phyloP scores from a whole-genome alignment of 1,140 invertebrate genomes.

The Scaptomyza pallida region DNA sequence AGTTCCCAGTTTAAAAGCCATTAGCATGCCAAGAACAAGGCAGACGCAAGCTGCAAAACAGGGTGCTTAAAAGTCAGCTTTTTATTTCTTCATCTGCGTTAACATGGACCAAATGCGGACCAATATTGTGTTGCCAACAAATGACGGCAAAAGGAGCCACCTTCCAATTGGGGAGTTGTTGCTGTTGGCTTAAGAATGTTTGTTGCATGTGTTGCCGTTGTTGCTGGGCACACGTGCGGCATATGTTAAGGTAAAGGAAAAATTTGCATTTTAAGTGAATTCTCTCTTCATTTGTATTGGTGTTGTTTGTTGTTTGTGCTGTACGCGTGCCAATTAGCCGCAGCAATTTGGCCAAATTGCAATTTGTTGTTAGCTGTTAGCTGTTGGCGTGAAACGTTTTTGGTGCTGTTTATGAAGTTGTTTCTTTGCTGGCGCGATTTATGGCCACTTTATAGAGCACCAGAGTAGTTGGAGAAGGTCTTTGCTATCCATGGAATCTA shows the following conservation, averaged over 20 bases:
- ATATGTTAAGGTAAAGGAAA: constrained; percentile 28
- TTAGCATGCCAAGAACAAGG: constrained; percentile 44
- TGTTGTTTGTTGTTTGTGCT: constrained; percentile 30
- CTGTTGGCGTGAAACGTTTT: constrained; percentile 65
- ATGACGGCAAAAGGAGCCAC: constrained; percentile 58
- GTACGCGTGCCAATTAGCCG: constrained; percentile 78
- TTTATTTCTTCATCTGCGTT: constrained; percentile 78
- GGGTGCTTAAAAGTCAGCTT: constrained; percentile 50
- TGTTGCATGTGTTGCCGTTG: too few relatives aligned
- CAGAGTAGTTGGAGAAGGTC: constrained; percentile 3
- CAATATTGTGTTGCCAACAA: constrained; percentile 63
- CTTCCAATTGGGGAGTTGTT: constrained; percentile 31
- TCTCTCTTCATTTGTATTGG: constrained; percentile 77
- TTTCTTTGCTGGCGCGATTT: constrained; percentile 46
- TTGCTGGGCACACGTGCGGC: constrained; percentile 42
- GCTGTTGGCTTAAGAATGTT: constrained; percentile 3
- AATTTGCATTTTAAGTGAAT: constrained; percentile 81
- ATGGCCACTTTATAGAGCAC: constrained; percentile 29
- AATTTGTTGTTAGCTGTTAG: constrained; percentile 80
- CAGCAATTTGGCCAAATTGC: constrained; percentile 79
- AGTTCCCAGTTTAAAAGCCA: constrained; percentile 4
- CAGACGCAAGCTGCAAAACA: constrained; percentile 58
- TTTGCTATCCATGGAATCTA: not conserved
- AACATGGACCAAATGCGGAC: constrained; percentile 51
- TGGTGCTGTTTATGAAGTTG: constrained; percentile 73